Base-by-base conservation (phyloP, 2,888 invertebrate species). In the Rhogogaster chlorosoma region DNA sequence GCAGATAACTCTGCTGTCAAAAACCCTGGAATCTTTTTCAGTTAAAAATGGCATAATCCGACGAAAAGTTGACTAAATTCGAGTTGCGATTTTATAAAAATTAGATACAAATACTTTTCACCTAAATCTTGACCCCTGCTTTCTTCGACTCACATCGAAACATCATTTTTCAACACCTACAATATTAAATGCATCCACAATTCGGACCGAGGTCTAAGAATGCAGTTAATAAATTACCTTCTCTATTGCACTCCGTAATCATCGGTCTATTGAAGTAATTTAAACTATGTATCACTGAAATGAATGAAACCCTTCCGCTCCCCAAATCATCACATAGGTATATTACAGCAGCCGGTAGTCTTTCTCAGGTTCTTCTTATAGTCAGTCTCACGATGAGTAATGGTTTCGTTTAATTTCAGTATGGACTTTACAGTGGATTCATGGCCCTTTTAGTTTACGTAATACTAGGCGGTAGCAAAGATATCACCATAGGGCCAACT, bases 341-440 rank as follows among this genome's bases (percentile, higher is more conserved):
- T 49, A 49, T 18, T n/a, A 53, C 18, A 67, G 26, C 67, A 26
- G 29, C 26, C 7, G 18, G 26, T 32, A 67, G 32, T 18, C 18
- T 18, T 18, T 64, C 64, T 61, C 26, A 15, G 22, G n/a, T 49
- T 75, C 84, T 36, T 9, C 26, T n/a, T n/a, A n/a, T n/a, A n/a
- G n/a, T n/a, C 26, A 38, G n/a, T 4, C 49, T 53, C 29, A 32
- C 53, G n/a, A 22, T 3, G 26, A 32, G 29, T 45, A 45, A 45
- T 18, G 53, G 0, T 61, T 61, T 9, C 18, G 18, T 80, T 61
- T 10, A 22, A 83, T 91, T 92, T 82, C 93, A 95, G 94, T 95
- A 95, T 93, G 95, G 95, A 49, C 90, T 95, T 22, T 95, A 95
- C 91, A 94, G 95, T 84, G 94, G 95, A 53, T 95, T 95, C 86